These are phyloP conservation scores for Acropternis orthonyx DNA, from an alignment of 2,797 vertebrate genomes.

Conservation along the genomic window DNA sequence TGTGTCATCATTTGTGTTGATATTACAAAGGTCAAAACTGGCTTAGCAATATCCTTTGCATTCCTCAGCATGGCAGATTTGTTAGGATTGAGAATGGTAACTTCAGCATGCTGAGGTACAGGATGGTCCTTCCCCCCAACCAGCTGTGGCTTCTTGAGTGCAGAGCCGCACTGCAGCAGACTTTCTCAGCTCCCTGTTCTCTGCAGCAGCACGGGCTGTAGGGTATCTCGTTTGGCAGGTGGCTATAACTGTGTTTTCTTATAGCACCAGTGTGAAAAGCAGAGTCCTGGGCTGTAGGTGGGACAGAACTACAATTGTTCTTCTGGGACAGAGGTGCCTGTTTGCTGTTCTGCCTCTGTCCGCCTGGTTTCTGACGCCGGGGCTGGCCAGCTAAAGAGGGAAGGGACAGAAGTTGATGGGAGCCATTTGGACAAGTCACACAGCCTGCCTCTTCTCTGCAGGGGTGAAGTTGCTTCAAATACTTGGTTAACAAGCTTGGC, in stretches of 20 bases:
- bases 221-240: neutral
- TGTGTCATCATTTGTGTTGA: neutral
- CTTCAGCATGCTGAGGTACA: neutral
- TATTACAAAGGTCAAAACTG: neutral
- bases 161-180: neutral
- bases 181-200: neutral
- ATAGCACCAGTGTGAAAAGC: neutral
- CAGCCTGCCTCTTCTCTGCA: neutral
- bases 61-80: neutral
- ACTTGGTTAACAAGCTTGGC: conserved; percentile 2
- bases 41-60: neutral
- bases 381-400: neutral
- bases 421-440: neutral
- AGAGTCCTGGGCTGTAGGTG: neutral
- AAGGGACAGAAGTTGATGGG: neutral
- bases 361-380: accelerated
- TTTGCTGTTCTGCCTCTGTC: neutral
- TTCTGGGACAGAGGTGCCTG: neutral
- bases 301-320: neutral
- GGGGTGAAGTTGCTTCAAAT: neutral
- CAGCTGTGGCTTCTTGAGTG: neutral
- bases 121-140: neutral
- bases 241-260: neutral
- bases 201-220: neutral
- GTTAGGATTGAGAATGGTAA: neutral